Evolutionary conservation across 2,113 vertebrate genomes (phyloP).

Genomic region (Nyctibius bracteatus): DNA sequence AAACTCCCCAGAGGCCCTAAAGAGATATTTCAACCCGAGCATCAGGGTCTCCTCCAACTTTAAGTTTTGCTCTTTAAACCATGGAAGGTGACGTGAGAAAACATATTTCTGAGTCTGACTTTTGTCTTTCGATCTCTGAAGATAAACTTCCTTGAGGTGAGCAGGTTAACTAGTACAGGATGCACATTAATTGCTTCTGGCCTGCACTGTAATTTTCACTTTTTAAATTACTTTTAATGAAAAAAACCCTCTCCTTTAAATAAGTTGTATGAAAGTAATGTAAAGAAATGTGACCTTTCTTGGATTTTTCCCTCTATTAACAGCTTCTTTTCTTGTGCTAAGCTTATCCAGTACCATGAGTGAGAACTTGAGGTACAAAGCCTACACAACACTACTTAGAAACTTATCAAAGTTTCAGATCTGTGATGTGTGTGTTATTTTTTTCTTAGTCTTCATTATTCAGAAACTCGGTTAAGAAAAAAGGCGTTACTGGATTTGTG

Average conservation of each 20-base stretch:
- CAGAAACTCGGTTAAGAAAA: slow-evolving; percentile 39
- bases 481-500: neutral
- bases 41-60: neutral
- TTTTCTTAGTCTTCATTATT: slow-evolving; percentile 27
- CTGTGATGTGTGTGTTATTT: neutral
- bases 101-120: neutral
- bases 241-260: neutral
- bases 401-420: slow-evolving; percentile 62
- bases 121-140: slow-evolving; percentile 7
- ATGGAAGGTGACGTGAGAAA: neutral
- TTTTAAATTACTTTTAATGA: neutral
- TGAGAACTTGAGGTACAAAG: slow-evolving; percentile 12
- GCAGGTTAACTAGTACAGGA: neutral
- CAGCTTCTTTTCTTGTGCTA: neutral
- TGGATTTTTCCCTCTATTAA: neutral
- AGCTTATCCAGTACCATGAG: neutral
- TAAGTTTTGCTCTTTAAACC: neutral
- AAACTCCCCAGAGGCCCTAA: neutral
- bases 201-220: neutral
- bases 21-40: neutral
- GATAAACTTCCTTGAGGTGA: slow-evolving; percentile 28
- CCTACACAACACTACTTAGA: slow-evolving; percentile 57
- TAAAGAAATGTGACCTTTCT: slow-evolving; percentile 21
- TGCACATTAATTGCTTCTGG: neutral
- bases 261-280: neutral